These are phyloP conservation scores for Ctenochaetus hawaiiensis DNA, from an alignment of 2,797 vertebrate species.

Conservation along the genomic window DNA sequence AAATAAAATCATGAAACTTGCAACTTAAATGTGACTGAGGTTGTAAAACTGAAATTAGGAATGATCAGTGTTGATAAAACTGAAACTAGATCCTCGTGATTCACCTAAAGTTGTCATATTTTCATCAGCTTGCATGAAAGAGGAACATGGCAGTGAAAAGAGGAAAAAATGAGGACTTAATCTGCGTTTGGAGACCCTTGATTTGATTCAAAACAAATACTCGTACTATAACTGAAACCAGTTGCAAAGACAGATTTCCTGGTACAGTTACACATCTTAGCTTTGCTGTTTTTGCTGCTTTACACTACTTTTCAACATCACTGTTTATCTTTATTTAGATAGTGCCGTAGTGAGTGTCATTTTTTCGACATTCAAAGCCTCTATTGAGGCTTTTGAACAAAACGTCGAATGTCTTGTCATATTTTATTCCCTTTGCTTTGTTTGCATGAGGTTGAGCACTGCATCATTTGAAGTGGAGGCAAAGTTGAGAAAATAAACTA, in stretches of 20 bases:
- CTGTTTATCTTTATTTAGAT: not conserved
- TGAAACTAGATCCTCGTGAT: not conserved
- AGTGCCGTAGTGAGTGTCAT: not conserved
- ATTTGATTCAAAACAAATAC: not conserved
- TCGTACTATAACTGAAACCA: not conserved
- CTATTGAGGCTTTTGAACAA: too few relatives aligned
- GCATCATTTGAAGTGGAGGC: too few relatives aligned
- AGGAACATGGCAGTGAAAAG: not conserved
- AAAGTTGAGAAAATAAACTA: too few relatives aligned
- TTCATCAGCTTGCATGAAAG: conserved; percentile 11
- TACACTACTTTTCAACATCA: not conserved
- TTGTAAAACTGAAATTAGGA: conserved; percentile 15
- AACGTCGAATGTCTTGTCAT: too few relatives aligned
- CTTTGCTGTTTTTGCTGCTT: not conserved
- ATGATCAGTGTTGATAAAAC: not conserved
- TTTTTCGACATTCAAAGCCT: too few relatives aligned
- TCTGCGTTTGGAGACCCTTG: not conserved
- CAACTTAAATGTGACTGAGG: conserved; percentile 6
- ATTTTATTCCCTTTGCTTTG: too few relatives aligned
- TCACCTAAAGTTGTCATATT: not conserved
- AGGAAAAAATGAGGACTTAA: not conserved
- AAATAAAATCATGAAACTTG: conserved; percentile 9
- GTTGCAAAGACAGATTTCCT: not conserved
- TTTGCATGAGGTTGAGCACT: too few relatives aligned
- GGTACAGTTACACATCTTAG: not conserved